Evolutionary conservation across 2,113 vertebrate species (phyloP), one percentile per base, ranked within the genome.

Genomic region (Laticauda colubrina): DNA sequence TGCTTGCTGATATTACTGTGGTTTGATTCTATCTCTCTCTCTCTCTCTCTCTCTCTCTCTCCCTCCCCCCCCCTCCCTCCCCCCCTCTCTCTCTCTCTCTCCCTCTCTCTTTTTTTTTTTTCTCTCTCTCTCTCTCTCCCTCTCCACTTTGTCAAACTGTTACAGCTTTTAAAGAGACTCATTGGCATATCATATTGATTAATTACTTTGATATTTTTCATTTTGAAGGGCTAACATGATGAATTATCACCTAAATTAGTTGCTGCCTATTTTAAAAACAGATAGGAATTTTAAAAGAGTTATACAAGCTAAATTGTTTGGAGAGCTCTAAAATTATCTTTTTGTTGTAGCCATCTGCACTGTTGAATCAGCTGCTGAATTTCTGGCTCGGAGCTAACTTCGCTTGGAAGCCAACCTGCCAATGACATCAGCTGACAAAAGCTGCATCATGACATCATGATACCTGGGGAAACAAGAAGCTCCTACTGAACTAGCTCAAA

Each of bases 321-420:
- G 89, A 97, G 95, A 94, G 93, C 95, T 94, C 95, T 96, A 95
- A 96, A 96, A 95, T 96, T 95, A 95, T 56, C 91, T 56, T 21
- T 96, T 96, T 96, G 95, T 96, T 94, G 51, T 81, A 94, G 94
- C 95, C 95, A 96, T 96, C 96, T 96, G 97, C 93, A 88, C 95
- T 96, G 95, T 96, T 95, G 93, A 92, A 95, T 93, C 96, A 95
- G 96, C 96, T 96, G 95, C 96, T 88, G 81, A 24, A 12, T 85
- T 39, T 91, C 96, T 94, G 91, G 91, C 93, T 97, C 91, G 1
- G 39, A 92, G 34, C 61, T 90, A 75, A 12, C 81, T 92, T 87
- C 93, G 92, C 18, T 93, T 94, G 94, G 93, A 96, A 94, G 93
- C 89, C 61, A 61, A 48, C 64, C 20, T 9, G 89, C 81, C 93